Evolutionary conservation across 30 jellyfish, hydroid and myxozoan species (phyloP), one percentile per base, ranked within the genome.

Genomic region (Haliclystus octoradiatus): DNA sequence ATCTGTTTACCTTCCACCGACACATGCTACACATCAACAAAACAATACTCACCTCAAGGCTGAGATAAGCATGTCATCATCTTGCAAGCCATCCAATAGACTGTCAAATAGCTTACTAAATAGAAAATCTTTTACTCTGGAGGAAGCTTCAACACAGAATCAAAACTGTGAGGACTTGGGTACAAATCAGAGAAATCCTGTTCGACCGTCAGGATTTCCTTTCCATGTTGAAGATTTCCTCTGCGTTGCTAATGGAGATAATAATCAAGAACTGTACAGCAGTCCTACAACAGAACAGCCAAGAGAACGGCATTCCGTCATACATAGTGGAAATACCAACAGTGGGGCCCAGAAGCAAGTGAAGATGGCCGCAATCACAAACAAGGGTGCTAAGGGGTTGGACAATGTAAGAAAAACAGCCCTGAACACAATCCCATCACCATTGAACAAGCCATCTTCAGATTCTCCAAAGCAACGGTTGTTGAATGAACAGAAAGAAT

Each of bases 221-320:
- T 64, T 64, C 73, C 24, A 64, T 29, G 31, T 64, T 25, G 73
- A 64, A 29, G 31, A 31, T 29, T 64, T 64, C 73, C 73, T 64
- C 29, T 26, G 64, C 29, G 69, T 57, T 5, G 69, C 27, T 5
- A n/a, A n/a, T n/a, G 69, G 69, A 24, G 69, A 57, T 12, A 5
- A 26, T 5, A 13, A 13, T 13, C 12, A 24, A 57, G 26, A 24
- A 24, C 27, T 7, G 26, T 14, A 57, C 27, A 13, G 69, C 5
- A 24, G 27, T 5, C 13, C 27, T 7, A 31, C 13, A 57, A 24
- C 26, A 13, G 15, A 47, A 9, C 26, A 57, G 12, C 26, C 27
- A 57, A 5, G 33, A 12, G 26, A 13, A 57, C 12, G n/a, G 5
- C n/a, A 57, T 57, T 14, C 33, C 12, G 26, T 24, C 69, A 5